phyloP scores from a whole-genome alignment of 2,797 vertebrate genomes.

The Melanogrammus aeglefinus region DNA sequence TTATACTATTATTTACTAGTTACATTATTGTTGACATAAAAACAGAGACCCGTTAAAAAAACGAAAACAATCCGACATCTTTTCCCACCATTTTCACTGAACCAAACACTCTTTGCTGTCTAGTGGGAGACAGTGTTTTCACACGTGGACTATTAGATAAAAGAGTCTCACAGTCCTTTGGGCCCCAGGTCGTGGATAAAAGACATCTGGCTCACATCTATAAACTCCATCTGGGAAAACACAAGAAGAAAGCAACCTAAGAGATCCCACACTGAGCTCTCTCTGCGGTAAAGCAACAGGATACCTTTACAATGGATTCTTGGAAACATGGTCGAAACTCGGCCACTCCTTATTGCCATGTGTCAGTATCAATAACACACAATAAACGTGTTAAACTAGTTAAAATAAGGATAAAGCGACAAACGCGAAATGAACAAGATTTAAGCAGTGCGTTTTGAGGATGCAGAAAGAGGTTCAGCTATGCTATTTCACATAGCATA shows the following conservation, averaged over 20 bases:
- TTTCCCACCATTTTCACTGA: no score
- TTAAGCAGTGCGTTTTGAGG: not conserved
- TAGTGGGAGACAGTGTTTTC: not conserved
- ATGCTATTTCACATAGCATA: no score
- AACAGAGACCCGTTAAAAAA: not conserved
- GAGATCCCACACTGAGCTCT: not conserved
- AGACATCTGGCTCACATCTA: slow-evolving; percentile 94
- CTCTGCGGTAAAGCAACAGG: not conserved
- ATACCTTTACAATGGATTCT: not conserved
- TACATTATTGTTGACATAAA: not conserved
- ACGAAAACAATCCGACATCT: not conserved
- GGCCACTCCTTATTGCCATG: not conserved
- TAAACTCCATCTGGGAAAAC: slow-evolving; percentile 89
- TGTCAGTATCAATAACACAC: not conserved
- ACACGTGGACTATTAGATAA: slow-evolving; percentile 2
- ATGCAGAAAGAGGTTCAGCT: not conserved
- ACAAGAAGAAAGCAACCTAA: slow-evolving; percentile 20
- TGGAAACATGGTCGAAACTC: not conserved
- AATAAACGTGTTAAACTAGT: not conserved
- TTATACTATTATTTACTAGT: not conserved
- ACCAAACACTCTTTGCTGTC: no score
- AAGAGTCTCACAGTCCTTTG: slow-evolving; percentile 94
- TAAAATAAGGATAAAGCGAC: not conserved
- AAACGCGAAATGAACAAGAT: not conserved
- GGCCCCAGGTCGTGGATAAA: slow-evolving; percentile 97